Conservation (phyloP, 2,797 vertebrate species). For the Pagetopsis macropterus region DNA sequence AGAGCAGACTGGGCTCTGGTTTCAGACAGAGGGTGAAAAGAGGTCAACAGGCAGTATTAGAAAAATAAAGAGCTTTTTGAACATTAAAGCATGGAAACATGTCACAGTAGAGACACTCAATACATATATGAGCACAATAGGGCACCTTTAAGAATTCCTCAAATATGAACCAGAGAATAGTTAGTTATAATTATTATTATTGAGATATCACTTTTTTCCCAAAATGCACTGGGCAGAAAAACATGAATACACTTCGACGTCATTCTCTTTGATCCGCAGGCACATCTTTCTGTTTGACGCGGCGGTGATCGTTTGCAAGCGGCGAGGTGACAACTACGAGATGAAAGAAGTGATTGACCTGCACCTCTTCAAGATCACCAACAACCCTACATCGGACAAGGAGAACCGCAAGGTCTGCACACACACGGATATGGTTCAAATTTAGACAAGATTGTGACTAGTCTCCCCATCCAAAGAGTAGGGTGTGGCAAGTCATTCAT, state of each 20-base stretch:
- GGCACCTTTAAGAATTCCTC: too few species aligned
- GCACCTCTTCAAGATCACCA: slow-evolving; percentile 95
- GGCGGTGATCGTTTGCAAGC: slow-evolving; percentile 95
- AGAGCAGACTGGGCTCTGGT: too few species aligned
- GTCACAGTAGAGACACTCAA: too few species aligned
- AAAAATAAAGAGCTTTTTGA: too few species aligned
- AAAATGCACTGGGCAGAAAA: background rate
- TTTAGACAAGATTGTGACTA: too few species aligned
- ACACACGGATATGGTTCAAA: background rate
- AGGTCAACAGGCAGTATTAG: too few species aligned
- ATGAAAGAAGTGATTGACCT: slow-evolving; percentile 98
- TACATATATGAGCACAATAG: too few species aligned
- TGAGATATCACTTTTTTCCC: background rate
- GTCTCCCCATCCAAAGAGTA: background rate
- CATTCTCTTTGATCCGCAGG: slow-evolving; percentile 71
- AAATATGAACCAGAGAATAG: background rate
- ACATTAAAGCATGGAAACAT: too few species aligned
- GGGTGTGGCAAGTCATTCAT: background rate
- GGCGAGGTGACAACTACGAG: slow-evolving; percentile 95
- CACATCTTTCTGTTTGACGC: slow-evolving; percentile 97
- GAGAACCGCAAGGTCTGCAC: slow-evolving; percentile 93
- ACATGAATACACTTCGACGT: background rate
- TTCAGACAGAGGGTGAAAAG: too few species aligned
- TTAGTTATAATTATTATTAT: background rate
- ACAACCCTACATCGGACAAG: slow-evolving; percentile 96